A percentile compares a stretch with the other conserved stretches of the same genome.
Conservation (phyloP, 2,113 vertebrate species). For the Tylochromis polylepis region DNA sequence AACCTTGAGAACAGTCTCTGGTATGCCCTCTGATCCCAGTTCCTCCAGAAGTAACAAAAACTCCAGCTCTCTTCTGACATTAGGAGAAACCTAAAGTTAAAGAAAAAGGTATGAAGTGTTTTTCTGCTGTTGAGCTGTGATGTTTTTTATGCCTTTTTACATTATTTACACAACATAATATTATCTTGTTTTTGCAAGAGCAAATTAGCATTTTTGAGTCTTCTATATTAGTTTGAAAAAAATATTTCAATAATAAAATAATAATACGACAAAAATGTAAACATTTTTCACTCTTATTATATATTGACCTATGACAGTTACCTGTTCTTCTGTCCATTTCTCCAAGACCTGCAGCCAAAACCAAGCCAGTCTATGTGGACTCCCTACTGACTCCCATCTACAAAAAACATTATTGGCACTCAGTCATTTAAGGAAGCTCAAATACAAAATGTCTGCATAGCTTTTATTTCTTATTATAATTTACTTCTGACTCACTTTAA, state of each 20-base stretch:
- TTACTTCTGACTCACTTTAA: constrained; percentile 71
- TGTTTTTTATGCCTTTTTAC: neutral
- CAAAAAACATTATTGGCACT: neutral
- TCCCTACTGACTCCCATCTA: constrained; percentile 75
- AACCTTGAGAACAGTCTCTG: constrained; percentile 79
- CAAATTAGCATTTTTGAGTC: neutral
- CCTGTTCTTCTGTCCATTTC: constrained; percentile 80
- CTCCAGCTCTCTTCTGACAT: constrained; percentile 78
- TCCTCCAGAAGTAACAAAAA: constrained; percentile 89
- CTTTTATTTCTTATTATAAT: neutral
- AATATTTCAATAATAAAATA: neutral
- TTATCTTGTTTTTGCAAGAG: neutral
- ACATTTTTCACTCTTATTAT: accelerated
- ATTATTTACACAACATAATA: neutral
- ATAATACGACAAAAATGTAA: neutral
- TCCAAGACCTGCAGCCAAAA: constrained; percentile 89
- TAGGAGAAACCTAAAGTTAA: constrained; percentile 55
- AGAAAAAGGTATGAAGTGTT: neutral
- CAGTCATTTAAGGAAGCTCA: neutral
- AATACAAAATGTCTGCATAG: neutral
- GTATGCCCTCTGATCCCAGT: constrained; percentile 73
- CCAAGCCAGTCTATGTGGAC: constrained; percentile 85
- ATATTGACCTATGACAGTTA: constrained; percentile 38
- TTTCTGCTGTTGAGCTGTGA: neutral
- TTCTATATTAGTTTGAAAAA: neutral